Evolutionary conservation across 2,113 vertebrate genomes (phyloP).

Genomic region (Ancistrus triradiatus): DNA sequence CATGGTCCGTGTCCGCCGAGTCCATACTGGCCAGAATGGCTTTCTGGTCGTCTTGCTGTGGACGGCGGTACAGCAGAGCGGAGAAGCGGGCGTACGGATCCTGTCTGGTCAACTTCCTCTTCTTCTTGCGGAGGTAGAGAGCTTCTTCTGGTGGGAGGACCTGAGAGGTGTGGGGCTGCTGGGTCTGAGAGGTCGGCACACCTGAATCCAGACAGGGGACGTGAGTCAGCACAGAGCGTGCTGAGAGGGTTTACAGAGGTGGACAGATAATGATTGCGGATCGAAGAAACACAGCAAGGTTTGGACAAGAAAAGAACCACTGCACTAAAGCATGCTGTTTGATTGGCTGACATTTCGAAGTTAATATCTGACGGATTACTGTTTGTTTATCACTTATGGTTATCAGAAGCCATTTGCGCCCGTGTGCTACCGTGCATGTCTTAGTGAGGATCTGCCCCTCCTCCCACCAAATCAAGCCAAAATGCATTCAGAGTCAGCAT

Average conservation of each 20-base stretch:
- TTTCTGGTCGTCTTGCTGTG: conserved; percentile 87
- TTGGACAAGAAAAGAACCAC: background rate
- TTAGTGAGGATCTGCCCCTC: too few relatives aligned
- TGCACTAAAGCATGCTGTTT: background rate
- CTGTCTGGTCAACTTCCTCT: conserved; percentile 84
- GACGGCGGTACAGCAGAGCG: conserved; percentile 85
- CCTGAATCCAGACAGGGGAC: conserved; percentile 61
- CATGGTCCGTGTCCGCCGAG: conserved; percentile 85
- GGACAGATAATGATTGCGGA: background rate
- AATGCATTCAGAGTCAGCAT: too few relatives aligned
- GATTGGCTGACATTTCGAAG: too few relatives aligned
- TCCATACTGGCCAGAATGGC: conserved; percentile 95
- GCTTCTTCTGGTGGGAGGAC: conserved; percentile 95
- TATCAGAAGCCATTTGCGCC: too few relatives aligned
- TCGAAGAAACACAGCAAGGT: background rate
- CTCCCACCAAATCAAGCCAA: too few relatives aligned
- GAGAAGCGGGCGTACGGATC: conserved; percentile 94
- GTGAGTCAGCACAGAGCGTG: conserved; percentile 17
- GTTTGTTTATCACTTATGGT: too few relatives aligned
- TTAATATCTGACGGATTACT: too few relatives aligned
- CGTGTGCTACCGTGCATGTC: too few relatives aligned
- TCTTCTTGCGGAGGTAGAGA: conserved; percentile 98
- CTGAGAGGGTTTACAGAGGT: background rate
- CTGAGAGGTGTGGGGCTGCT: conserved; percentile 95
- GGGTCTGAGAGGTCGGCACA: conserved; percentile 96